A percentile compares a stretch with the other conserved stretches of the same genome.
Evolutionary conservation across 2,797 vertebrate genomes (phyloP).

Genomic region (Leucoraja ocellata): DNA sequence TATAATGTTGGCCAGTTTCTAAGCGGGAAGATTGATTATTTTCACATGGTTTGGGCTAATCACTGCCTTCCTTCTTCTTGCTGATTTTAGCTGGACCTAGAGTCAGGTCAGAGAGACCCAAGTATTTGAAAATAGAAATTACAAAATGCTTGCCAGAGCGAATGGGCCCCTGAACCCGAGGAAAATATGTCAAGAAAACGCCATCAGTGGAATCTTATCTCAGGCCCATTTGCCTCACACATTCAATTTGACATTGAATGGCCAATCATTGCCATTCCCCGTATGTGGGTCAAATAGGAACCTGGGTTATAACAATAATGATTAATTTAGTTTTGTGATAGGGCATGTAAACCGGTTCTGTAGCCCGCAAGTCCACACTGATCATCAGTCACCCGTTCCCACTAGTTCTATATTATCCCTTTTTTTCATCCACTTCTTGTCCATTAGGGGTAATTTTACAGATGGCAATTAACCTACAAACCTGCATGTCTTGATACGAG

Average conservation of each 20-base stretch:
- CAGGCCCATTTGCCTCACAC: not conserved
- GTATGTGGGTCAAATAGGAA: not conserved
- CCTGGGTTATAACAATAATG: not conserved
- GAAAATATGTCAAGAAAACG: not conserved
- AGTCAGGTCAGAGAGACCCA: not conserved
- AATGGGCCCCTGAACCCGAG: not conserved
- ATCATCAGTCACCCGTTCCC: no score
- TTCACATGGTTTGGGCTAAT: constrained; percentile 26
- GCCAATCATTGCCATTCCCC: not conserved
- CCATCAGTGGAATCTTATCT: not conserved
- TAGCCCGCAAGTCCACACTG: no score
- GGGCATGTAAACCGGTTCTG: no score
- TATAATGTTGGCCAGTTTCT: constrained; percentile 2
- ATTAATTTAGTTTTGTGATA: no score
- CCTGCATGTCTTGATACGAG: no score
- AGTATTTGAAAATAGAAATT: constrained; percentile 20
- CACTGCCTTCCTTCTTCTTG: not conserved
- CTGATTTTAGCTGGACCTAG: constrained; percentile 5
- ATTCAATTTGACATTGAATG: not conserved
- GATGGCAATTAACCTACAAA: no score
- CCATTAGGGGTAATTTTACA: no score
- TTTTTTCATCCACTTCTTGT: no score
- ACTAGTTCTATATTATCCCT: no score
- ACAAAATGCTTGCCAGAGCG: not conserved
- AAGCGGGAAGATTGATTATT: constrained; percentile 10